phyloP scores from a whole-genome alignment of 2,888 invertebrate genomes.

The Subacronicta megacephala region DNA sequence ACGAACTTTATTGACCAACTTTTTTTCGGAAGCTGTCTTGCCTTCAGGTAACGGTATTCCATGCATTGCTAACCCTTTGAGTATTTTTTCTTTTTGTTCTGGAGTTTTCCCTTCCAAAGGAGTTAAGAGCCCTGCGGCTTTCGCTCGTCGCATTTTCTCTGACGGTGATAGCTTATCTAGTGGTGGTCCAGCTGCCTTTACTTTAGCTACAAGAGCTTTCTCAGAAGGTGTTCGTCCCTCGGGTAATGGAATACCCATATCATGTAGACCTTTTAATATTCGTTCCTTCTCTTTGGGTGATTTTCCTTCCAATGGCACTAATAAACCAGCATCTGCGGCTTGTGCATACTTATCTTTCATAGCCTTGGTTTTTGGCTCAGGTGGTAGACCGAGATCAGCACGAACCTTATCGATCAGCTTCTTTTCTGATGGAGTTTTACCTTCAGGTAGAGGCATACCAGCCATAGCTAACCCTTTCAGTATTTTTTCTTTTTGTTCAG shows the following conservation, averaged over 20 bases:
- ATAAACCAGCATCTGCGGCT: constrained; percentile 13
- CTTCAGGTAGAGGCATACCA: constrained; percentile 58
- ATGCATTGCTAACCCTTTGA: constrained; percentile 45
- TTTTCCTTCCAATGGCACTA: constrained; percentile 29
- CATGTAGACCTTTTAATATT: constrained; percentile 38
- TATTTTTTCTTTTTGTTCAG: constrained; percentile 49
- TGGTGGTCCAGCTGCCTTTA: neutral
- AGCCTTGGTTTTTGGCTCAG: constrained; percentile 19
- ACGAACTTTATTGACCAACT: constrained; percentile 38
- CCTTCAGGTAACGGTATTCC: constrained; percentile 58
- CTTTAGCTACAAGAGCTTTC: constrained; percentile 19
- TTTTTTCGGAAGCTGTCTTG: constrained; percentile 55
- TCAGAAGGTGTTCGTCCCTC: constrained; percentile 31
- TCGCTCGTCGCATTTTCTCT: constrained; percentile 9
- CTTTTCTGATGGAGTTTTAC: constrained; percentile 54
- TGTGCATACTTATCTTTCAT: constrained; percentile 16
- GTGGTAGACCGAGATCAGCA: constrained; percentile 23
- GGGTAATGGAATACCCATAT: constrained; percentile 49
- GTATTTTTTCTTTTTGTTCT: constrained; percentile 54
- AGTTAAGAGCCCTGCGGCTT: constrained; percentile 36
- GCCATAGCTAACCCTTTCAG: constrained; percentile 46
- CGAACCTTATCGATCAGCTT: constrained; percentile 25
- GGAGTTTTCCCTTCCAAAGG: constrained; percentile 54
- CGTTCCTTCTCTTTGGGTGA: constrained; percentile 42
- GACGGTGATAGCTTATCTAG: constrained; percentile 13